Conservation (phyloP, 2,113 vertebrate species). For the Petromus typicus region DNA sequence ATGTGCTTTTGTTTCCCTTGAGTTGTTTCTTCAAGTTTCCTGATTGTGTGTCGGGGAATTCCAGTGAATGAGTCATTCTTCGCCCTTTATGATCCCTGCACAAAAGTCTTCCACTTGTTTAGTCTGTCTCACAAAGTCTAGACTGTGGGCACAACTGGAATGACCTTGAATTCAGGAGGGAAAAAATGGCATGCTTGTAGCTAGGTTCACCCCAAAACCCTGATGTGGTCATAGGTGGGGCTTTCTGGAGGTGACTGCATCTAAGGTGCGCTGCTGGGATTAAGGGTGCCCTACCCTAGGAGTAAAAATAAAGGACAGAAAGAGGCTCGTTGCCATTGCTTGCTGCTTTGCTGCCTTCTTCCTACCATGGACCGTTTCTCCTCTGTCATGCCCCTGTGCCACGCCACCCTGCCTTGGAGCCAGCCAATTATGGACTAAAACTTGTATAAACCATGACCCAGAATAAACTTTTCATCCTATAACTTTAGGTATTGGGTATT, state of each 20-base stretch:
- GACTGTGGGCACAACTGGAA: neutral
- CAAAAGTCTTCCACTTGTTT: neutral
- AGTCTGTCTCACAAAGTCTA: neutral
- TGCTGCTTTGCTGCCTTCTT: neutral
- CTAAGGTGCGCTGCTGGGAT: neutral
- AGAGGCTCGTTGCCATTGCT: neutral
- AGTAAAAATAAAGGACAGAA: neutral
- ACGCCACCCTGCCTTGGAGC: neutral
- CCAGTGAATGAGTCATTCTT: neutral
- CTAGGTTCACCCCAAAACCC: neutral
- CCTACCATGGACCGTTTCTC: neutral
- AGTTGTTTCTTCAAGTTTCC: neutral
- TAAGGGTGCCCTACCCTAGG: neutral
- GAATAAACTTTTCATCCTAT: neutral
- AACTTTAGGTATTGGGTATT: neutral
- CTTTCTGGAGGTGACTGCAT: neutral
- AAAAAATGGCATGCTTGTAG: neutral
- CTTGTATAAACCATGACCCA: neutral
- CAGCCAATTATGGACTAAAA: neutral
- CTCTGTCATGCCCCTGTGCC: neutral
- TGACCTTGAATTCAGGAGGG: neutral
- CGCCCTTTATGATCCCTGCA: neutral
- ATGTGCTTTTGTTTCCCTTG: neutral
- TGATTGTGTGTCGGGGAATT: neutral
- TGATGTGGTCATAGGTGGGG: neutral